Base-by-base conservation (phyloP, 2,113 vertebrate species). In the Upupa epops region DNA sequence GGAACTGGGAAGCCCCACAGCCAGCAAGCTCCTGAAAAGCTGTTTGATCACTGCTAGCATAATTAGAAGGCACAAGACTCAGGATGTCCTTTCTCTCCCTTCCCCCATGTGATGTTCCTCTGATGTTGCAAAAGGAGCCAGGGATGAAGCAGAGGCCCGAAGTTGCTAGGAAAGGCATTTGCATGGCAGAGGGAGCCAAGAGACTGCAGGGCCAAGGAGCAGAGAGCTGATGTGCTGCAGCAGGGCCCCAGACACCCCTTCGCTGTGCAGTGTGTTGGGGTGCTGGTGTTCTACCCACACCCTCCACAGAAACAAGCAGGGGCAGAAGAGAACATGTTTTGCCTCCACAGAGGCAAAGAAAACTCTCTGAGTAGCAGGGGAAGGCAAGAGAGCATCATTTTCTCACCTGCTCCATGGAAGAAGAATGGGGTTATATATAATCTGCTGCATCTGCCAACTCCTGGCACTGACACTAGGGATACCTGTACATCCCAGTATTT, bases 1-100 rank as follows among this genome's bases (percentile, higher is more conserved):
- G 73, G 60, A 74, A 25, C 6, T 13, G 24, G 58, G 17, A 56
- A 76, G 63, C 19, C 25, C 21, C 0, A 4, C 46, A n/a, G 81
- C 66, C 89, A 90, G 55, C 49, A n/a, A 84, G 81, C 86, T 92
- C 89, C 91, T 2, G 18, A 64, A 77, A 52, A 76, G 55, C 74
- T 73, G 65, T 68, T 86, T 81, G 73, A 71, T 74, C 83, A 12
- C 74, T 71, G 77, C 73, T 78, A 91, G 82, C 54, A 71, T 65
- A 14, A 71, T 83, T 63, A 88, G 48, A 54, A 86, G 42, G 26
- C 59, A 37, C 29, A 29, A 64, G 29, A 28, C 28, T 40, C 36
- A 40, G 36, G 36, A 45, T 42, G 48, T 19, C 54, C 64, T 61
- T 92, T 61, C 61, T 56, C 83, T 88, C 58, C 40, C 59, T 78